Evolutionary conservation across 64 coral and sea anemone species (phyloP), one percentile per base, ranked within the genome.

Genomic region (Stichodactyla helianthus): DNA sequence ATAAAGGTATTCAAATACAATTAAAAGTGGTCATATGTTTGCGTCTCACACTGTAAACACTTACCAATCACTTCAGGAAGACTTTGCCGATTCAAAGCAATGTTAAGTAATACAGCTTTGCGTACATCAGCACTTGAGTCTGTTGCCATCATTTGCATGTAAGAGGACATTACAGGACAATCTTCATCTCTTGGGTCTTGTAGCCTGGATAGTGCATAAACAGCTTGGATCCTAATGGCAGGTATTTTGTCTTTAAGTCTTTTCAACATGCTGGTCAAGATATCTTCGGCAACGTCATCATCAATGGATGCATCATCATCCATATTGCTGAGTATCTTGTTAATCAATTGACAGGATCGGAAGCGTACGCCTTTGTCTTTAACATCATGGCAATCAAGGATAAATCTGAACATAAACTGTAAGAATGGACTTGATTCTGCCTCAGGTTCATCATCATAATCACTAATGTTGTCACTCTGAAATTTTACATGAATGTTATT

Each of bases 361-460:
- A 93, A 99, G 15, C 97, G 81, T 8, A 99, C 93, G 9, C 85
- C 93, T 89, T 99, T 99, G 74, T 92, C 93, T 31, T 86, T 92
- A 53, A 88, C 87, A 13, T 95, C 90, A 86, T 93, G 77, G 0
- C 89, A 92, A 55, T 74, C 26, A 54, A 99, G 71, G 23, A 99
- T 27, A 22, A 99, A 99, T 51, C 28, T 89, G 31, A 99, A 86
- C 6, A 95, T 16, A 59, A 51, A 86, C 59, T 80, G 86, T 53
- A 99, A 91, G 85, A 99, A 95, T 8, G 50, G 28, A 84, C 84
- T 86, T 53, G 26, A 52, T 59, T 79, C 85, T 16, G 68, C 35
- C 6, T 98, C 93, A 71, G 20, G 10, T 0, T 71, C 68, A 74
- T 74, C 68, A 11, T 27, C 90, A 79, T 82, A 86, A 86, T 90